Conservation (phyloP, 1,140 invertebrate species). For the Cotesia glomerata region DNA sequence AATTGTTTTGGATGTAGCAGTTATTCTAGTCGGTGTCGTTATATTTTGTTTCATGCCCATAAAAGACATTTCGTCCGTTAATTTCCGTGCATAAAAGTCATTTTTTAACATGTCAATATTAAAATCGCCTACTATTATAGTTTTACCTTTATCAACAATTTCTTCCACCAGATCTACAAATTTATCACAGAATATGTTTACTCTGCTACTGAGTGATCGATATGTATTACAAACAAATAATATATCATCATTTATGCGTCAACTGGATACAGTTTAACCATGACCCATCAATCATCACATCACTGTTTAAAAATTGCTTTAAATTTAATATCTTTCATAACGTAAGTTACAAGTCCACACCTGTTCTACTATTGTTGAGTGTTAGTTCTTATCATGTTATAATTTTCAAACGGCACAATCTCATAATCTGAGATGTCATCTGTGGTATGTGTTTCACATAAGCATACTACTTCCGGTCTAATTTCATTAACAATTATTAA, state of each 20-base stretch:
- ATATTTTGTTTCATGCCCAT: no score
- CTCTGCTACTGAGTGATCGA: slow-evolving; percentile 14
- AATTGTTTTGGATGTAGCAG: no score
- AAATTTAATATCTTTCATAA: slow-evolving; percentile 14
- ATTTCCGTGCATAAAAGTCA: not conserved
- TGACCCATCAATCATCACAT: not conserved
- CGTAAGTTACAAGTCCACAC: slow-evolving; percentile 29
- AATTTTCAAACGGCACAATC: slow-evolving; percentile 18
- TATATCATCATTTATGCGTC: not conserved
- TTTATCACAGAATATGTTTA: slow-evolving; percentile 3
- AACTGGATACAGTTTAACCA: not conserved
- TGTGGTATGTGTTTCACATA: slow-evolving; percentile 23
- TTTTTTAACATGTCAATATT: slow-evolving; percentile 12
- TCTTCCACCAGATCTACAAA: slow-evolving; percentile 5
- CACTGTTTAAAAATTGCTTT: not conserved
- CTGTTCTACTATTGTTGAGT: slow-evolving; percentile 9
- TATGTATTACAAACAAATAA: not conserved
- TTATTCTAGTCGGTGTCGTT: no score
- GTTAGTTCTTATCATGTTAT: slow-evolving; percentile 15
- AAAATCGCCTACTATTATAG: slow-evolving; percentile 20
- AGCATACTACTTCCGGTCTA: not conserved
- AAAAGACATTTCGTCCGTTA: not conserved
- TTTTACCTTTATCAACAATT: slow-evolving; percentile 16
- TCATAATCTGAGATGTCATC: slow-evolving; percentile 15
- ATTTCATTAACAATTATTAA: slow-evolving; percentile 18